Conservation (phyloP, 2,113 vertebrate species). For the Corydoras sp. region DNA sequence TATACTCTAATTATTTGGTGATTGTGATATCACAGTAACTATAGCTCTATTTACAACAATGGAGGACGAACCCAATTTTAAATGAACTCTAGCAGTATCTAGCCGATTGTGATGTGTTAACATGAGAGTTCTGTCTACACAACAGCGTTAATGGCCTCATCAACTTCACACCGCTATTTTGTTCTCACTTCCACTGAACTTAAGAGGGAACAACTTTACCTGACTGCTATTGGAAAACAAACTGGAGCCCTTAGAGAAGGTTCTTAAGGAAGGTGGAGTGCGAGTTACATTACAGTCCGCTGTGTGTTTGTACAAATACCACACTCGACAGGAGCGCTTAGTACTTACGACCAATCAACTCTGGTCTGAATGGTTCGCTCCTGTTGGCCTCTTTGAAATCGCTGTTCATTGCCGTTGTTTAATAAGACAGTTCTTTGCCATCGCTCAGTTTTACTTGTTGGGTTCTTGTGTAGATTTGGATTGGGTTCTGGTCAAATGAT, state of each 20-base stretch:
- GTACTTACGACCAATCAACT: conserved; percentile 10
- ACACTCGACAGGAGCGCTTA: conserved; percentile 14
- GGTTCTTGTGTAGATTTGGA: no score
- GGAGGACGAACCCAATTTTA: no score
- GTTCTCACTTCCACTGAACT: background rate
- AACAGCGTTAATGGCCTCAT: background rate
- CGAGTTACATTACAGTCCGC: background rate
- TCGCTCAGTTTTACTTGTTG: no score
- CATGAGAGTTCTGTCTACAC: background rate
- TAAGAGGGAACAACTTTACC: background rate
- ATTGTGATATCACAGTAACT: no score
- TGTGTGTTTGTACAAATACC: conserved; percentile 15
- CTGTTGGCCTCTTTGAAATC: background rate
- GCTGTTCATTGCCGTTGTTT: background rate
- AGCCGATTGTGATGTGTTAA: no score
- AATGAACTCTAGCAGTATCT: no score
- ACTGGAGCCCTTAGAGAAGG: background rate
- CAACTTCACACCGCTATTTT: background rate
- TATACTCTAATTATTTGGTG: no score
- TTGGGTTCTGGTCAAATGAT: no score
- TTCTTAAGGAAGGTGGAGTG: conserved; percentile 10
- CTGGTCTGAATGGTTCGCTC: background rate
- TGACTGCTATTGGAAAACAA: background rate
- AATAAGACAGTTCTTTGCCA: no score
- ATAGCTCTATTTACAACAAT: no score